Evolutionary conservation across 1,140 invertebrate species (phyloP), one percentile per base, ranked within the genome.

Genomic region (Lordiphosa clarofinis): DNA sequence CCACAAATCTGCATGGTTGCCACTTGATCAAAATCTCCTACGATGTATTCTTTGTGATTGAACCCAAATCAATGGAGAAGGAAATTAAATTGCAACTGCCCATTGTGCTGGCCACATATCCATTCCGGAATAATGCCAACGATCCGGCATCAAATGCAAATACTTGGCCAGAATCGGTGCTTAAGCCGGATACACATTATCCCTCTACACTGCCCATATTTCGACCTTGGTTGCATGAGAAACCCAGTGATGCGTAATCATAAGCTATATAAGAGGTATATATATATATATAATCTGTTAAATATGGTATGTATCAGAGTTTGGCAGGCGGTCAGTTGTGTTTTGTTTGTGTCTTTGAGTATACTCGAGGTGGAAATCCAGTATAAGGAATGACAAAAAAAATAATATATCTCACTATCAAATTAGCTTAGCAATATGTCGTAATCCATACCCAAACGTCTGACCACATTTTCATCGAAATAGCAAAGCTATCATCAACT

Each of bases 1-100:
- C 98, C 8, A 98, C 97, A 13, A 97, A 98, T 91, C 91, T 99
- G n/a, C 91, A 96, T 61, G 97, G 97, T 36, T 99, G 97, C 88
- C 95, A 97, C 89, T 92, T 99, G 57, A 98, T 99, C 73, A 94
- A 95, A 87, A 96, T 99, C 61, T 93, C 97, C 72, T 99, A 99
- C 89, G 96, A 97, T 89, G 95, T 99, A 43, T 96, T 96, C 90
- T 98, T 98, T 88, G 94, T 97, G 57, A 94, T 98, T 73, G 94
- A 94, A 82, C 96, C 96, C 58, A 97, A 96, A 89, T 96, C 95
- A 63, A 90, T 97, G 79, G 96, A 97, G 86, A 97, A 97, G 89
- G 94, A 96, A 75, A 94, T 98, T 24, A 97, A 97, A 89, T 90
- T 98, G 2, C 96, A 98, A 88, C 91, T 98, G 86, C 97, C 97